Evolutionary conservation across 2,797 vertebrate genomes (phyloP), one percentile per base, ranked within the genome.

Genomic region (Poecilia picta): DNA sequence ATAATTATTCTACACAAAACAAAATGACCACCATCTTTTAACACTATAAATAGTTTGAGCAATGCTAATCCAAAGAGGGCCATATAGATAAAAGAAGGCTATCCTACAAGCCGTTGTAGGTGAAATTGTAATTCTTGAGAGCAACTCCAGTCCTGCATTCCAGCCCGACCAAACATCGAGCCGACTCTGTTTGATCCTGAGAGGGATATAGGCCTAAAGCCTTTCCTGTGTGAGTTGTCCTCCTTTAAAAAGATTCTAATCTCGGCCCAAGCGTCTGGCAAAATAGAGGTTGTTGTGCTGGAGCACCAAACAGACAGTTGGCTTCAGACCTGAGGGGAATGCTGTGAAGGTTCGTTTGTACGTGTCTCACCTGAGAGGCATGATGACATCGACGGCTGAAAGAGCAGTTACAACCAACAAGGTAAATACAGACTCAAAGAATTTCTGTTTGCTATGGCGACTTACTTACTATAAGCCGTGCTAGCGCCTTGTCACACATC

Each of bases 191-290:
- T 95, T 94, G 92, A 95, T 94, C 94, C 94, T 91, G 91, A 93
- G 93, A 92, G 90, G 93, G 92, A 95, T 91, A 91, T 88, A 93
- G 90, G 91, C 89, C 93, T 89, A 89, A 91, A 93, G 88, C 91
- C 88, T 79, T 83, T 91, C 80, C 89, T 87, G 89, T 90, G 90
- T 89, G 91, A 93, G 89, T 91, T 91, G 92, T 94, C 94, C 89
- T 92, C 90, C 89, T 93, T 92, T 92, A 93, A 89, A 95, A 92
- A 91, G 91, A 94, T 94, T 94, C 83, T 91, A 93, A 95, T 95
- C 95, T 95, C 88, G 76, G 80, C 85, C 86, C 86, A 94, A 95
- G 93, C 91, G 90, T 92, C 94, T 90, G 77, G 83, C 83, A 93
- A 91, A 93, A 94, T 93, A 94, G 93, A 95, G 94, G 94, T 94